Percentiles rank a stretch among this genome's conserved stretches.
Conservation (phyloP, 1,140 invertebrate genomes). For the Tenebrio molitor region DNA sequence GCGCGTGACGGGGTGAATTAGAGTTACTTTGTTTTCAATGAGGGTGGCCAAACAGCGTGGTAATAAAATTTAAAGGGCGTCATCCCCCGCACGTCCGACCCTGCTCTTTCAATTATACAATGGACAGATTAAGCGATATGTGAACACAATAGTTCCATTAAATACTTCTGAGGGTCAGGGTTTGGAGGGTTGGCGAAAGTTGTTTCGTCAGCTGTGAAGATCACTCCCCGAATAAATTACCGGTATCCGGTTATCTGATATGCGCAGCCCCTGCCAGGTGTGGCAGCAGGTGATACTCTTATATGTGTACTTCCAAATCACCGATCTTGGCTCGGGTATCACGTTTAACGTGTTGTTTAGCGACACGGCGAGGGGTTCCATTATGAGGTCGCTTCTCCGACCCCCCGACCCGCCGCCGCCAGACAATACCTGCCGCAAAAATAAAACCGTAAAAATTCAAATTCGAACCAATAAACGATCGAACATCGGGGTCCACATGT, state of each 20-base stretch:
- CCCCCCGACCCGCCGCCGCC: no score
- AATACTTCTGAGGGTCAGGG: conserved; percentile 30
- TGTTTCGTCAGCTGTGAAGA: conserved; percentile 47
- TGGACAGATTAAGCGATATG: conserved; percentile 45
- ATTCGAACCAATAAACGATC: conserved; percentile 42
- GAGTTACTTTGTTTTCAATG: conserved; percentile 20
- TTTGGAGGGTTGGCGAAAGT: conserved; percentile 38
- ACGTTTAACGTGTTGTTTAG: conserved; percentile 20
- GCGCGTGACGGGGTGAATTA: background rate
- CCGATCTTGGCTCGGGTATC: background rate
- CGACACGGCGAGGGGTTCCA: background rate
- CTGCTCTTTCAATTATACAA: conserved; percentile 44
- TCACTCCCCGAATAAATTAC: conserved; percentile 46
- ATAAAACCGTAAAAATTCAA: conserved; percentile 39
- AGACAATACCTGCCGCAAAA: no score
- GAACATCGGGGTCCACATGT: conserved; percentile 9
- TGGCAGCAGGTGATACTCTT: conserved; percentile 38
- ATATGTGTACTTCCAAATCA: conserved; percentile 20
- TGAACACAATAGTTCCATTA: conserved; percentile 48
- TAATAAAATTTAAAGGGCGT: conserved; percentile 46
- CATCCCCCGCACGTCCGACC: conserved; percentile 26
- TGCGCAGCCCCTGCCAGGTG: conserved; percentile 35
- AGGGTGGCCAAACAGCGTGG: conserved; percentile 13
- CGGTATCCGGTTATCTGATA: conserved; percentile 44
- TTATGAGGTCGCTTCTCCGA: no score